Base-by-base conservation (phyloP, 1,140 invertebrate genomes). In the Antheraea mylitta region DNA sequence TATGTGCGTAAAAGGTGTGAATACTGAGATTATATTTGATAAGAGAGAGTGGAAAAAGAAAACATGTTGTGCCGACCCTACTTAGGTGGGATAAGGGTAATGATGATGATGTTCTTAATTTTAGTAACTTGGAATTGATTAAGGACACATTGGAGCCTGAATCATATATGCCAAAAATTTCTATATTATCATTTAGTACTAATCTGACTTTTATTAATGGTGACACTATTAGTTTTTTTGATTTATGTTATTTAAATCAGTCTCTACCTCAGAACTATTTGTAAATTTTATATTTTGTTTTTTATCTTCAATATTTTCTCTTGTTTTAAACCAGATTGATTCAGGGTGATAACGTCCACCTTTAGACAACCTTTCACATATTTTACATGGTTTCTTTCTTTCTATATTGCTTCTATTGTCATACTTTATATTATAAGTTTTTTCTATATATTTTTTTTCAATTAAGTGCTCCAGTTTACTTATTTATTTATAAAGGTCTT, bases 381-480 rank as follows among this genome's bases (percentile, higher is more conserved):
- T n/a, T 19, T n/a, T 59, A 19, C 58, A 59, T 16, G 58, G 19
- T 59, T 59, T 59, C n/a, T 59, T 59, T 59, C n/a, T 19, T n/a
- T 59, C 19, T 59, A n/a, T 18, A 19, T 59, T 59, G 8, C 8
- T 59, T 0, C n/a, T 59, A 13, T n/a, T 59, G 10, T 59, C 58
- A 59, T 59, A 18, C 8, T 5, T 59, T 8, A 8, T 59, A 38
- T 38, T 6, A 38, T 38, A 38, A 38, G 5, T 38, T 38, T 38
- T 38, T 38, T 38, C 9, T 6, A 6, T 9, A 38, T 6, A 38
- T 38, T 66, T 72, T 5, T 38, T 38, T 38, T 38, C 37, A 10
- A 75, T 67, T 59, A 83, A 75, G 73, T 80, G 66, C 76, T 86
- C 79, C 65, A 76, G 72, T 22, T 69, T 64, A 66, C 75, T 58